Conservation (phyloP, 2,113 vertebrate genomes). For the Indicator maculatus region DNA sequence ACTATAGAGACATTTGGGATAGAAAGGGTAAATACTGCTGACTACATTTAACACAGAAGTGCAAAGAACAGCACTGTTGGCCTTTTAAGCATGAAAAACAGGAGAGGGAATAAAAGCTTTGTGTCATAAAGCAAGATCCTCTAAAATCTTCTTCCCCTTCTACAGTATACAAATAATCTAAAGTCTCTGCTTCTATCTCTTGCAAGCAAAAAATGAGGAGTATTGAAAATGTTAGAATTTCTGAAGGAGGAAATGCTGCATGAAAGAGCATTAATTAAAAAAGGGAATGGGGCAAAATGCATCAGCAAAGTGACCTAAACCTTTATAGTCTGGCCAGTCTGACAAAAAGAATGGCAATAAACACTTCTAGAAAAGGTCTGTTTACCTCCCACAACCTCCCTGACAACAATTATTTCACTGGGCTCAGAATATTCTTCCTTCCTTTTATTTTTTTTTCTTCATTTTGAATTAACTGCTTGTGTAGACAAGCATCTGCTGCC, state of each 20-base stretch:
- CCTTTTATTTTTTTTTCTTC: conserved; percentile 51
- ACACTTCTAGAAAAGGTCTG: conserved; percentile 26
- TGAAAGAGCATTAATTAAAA: conserved; percentile 8
- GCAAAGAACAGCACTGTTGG: neutral
- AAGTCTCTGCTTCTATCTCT: neutral
- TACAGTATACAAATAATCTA: neutral
- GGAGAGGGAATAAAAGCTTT: neutral
- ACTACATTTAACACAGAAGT: neutral
- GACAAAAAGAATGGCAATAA: conserved; percentile 7
- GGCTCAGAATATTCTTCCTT: conserved; percentile 52
- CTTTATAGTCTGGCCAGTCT: neutral
- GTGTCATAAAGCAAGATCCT: neutral
- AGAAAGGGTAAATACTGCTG: neutral
- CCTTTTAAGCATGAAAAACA: neutral
- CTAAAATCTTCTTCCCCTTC: neutral
- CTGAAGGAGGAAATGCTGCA: conserved; percentile 5
- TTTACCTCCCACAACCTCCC: conserved; percentile 12
- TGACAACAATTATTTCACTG: conserved; percentile 43
- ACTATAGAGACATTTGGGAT: neutral
- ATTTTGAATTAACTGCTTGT: conserved; percentile 48
- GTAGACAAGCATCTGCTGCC: conserved; percentile 48
- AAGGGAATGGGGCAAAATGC: neutral
- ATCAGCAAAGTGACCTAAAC: neutral
- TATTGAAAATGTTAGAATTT: neutral
- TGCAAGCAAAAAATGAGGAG: neutral